Evolutionary conservation across 1,140 invertebrate species (phyloP).

Genomic region (Drosophila leontia): DNA sequence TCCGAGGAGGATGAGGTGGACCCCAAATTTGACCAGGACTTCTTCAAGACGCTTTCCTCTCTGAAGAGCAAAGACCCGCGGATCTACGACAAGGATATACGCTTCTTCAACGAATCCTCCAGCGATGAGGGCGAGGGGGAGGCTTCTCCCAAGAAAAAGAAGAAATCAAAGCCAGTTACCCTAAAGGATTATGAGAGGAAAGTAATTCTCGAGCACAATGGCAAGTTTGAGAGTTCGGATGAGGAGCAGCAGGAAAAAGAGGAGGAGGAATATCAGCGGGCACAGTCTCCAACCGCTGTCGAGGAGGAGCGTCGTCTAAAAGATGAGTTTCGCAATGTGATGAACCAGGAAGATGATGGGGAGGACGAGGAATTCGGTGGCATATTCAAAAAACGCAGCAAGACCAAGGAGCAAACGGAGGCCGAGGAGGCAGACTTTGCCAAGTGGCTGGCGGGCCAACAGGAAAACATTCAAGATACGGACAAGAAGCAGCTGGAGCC

Average conservation of each 20-base stretch:
- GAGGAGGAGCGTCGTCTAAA: slow-evolving; percentile 90
- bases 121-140: slow-evolving; percentile 58
- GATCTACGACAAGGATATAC: slow-evolving; percentile 92
- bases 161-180: slow-evolving; percentile 87
- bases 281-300: slow-evolving; percentile 87
- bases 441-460: slow-evolving; percentile 93
- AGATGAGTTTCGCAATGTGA: slow-evolving; percentile 87
- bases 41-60: slow-evolving; percentile 93
- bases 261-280: slow-evolving; percentile 40
- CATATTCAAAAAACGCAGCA: slow-evolving; percentile 87
- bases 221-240: slow-evolving; percentile 86
- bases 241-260: slow-evolving; percentile 42
- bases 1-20: slow-evolving; percentile 88
- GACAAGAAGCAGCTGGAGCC: slow-evolving; percentile 86
- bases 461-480: slow-evolving; percentile 87
- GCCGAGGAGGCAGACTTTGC: slow-evolving; percentile 89
- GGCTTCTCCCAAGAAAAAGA: slow-evolving; percentile 69
- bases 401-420: slow-evolving; percentile 88
- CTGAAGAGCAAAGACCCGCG: slow-evolving; percentile 95
- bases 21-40: slow-evolving; percentile 92
- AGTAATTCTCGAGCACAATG: slow-evolving; percentile 90
- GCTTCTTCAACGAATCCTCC: slow-evolving; percentile 88
- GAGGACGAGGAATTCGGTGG: slow-evolving; percentile 87
- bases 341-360: slow-evolving; percentile 86
- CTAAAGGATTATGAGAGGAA: slow-evolving; percentile 93